Evolutionary conservation across 1,140 invertebrate genomes (phyloP), one percentile per base, ranked within the genome.

Genomic region (Neuroterus valhalla): DNA sequence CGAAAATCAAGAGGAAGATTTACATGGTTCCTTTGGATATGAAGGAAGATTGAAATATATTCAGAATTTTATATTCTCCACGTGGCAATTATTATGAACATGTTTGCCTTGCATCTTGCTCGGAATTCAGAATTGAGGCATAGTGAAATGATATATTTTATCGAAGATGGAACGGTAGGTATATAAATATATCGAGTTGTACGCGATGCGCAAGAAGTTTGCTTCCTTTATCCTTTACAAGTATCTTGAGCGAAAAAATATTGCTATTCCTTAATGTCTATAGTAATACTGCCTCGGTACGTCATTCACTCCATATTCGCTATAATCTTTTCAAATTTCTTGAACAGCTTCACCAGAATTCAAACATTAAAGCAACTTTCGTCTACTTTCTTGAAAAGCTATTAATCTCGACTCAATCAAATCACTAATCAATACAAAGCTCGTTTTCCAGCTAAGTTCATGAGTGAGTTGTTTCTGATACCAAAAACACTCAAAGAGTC

Each of bases 261-360:
- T 86, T 84, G 81, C 83, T 86, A 83, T 77, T 76, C 55, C 82
- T 86, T 86, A 88, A 48, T 48, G 55, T 68, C 83, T 87, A 85
- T 76, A 55, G 73, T 86, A 86, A 87, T 87, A 87, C 86, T 87
- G 85, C 70, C 82, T 81, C 75, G 84, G 84, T 79, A 70, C 82
- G 81, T 74, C 38, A 74, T 74, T 76, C 74, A 26, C 26, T 31
- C 14, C 31, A 62, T 62, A 62, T 38, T 62, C 14, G 26, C 11
- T n/a, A 44, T n/a, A 23, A 71, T 55, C 42, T 31, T 23, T 70
- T 48, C 15, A 38, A 50, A 21, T 70, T 52, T 52, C 17, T 42
- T 12, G 15, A 38, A 6, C 52, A 62, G 31, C 26, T 71, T 38
- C 19, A 31, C 55, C 3, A 38, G 8, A 62, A 62, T 62, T 31